phyloP scores from a whole-genome alignment of 2,797 vertebrate genomes.

The Notolepis coatsorum region DNA sequence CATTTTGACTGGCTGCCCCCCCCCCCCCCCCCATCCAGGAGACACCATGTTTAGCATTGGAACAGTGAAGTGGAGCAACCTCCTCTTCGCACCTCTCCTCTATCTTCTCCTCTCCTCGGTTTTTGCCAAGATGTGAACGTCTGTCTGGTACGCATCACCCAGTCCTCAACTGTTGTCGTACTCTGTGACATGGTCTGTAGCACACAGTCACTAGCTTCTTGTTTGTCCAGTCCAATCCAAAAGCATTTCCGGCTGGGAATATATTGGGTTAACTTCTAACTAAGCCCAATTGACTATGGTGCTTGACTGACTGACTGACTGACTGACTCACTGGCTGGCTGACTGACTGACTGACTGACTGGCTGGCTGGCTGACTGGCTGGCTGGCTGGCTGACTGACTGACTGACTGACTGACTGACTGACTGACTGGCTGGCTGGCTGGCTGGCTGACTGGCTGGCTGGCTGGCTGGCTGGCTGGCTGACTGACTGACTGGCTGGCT shows the following conservation, averaged over 20 bases:
- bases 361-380: too few relatives aligned
- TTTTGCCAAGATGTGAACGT: conserved; percentile 72
- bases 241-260: conserved; percentile 21
- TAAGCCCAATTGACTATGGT: conserved; percentile 1
- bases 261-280: conserved; percentile 6
- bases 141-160: conserved; percentile 34
- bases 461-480: too few relatives aligned
- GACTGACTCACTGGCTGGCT: too few relatives aligned
- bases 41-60: too few relatives aligned
- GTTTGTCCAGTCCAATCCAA: conserved; percentile 11
- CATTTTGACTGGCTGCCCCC: background rate
- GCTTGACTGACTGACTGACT: too few relatives aligned
- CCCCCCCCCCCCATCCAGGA: background rate
- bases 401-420: too few relatives aligned
- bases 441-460: too few relatives aligned
- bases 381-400: too few relatives aligned
- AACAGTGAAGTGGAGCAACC: too few relatives aligned
- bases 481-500: too few relatives aligned
- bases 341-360: too few relatives aligned
- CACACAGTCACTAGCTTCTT: conserved; percentile 23
- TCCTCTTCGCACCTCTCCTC: conserved; percentile 12
- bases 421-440: too few relatives aligned
- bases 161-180: conserved; percentile 23
- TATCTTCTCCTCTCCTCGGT: conserved; percentile 22
- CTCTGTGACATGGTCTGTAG: conserved; percentile 39